phyloP scores from a whole-genome alignment of 2,888 invertebrate species.

The Dryobota labecula region DNA sequence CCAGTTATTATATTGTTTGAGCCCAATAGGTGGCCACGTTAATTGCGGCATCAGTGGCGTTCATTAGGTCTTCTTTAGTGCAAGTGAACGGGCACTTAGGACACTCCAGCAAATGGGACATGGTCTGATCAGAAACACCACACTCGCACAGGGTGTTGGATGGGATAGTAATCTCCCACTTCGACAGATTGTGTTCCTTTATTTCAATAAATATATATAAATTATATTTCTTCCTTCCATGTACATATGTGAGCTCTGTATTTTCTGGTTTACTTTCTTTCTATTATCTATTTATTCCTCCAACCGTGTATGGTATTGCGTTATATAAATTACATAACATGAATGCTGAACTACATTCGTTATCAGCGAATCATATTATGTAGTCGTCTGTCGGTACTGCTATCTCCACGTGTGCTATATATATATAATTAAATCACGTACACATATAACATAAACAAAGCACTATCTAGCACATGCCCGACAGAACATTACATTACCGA shows the following conservation, averaged over 20 bases:
- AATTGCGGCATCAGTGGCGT: no score
- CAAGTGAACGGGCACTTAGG: no score
- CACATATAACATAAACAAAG: constrained; percentile 17
- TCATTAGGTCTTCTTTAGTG: no score
- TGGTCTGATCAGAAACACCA: no score
- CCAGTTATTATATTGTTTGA: no score
- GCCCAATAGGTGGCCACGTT: no score
- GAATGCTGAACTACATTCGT: constrained; percentile 9
- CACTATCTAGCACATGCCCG: constrained; percentile 42
- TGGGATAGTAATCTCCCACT: no score
- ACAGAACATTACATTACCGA: constrained; percentile 34
- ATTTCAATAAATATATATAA: no score
- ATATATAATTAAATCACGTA: constrained; percentile 38
- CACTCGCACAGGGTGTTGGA: no score
- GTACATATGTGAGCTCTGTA: not conserved
- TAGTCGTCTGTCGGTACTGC: not conserved
- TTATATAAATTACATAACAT: constrained; percentile 22
- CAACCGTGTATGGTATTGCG: not conserved
- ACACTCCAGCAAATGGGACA: no score
- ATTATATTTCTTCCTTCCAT: not conserved
- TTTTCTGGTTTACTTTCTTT: not conserved
- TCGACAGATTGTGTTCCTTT: no score
- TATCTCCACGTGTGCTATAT: constrained; percentile 41
- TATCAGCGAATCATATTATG: constrained; percentile 18
- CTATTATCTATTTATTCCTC: not conserved